Conservation (phyloP, 1,140 invertebrate genomes). For the Caenorhabditis inopinata region DNA sequence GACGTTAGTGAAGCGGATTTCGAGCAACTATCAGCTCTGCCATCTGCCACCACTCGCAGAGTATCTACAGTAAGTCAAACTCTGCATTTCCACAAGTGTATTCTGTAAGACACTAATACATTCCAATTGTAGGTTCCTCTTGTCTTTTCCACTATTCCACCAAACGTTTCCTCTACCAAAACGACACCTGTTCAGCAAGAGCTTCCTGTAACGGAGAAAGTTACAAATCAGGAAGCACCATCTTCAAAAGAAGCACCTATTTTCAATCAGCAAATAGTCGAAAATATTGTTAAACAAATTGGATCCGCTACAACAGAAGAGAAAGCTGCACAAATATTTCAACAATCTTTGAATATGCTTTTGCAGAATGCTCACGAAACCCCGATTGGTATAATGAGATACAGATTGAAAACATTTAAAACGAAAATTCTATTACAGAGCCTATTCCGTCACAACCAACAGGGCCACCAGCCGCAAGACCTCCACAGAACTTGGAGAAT, state of each 20-base stretch:
- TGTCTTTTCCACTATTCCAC: background rate
- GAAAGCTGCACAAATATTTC: slow-evolving; percentile 17
- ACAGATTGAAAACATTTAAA: background rate
- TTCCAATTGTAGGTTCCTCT: background rate
- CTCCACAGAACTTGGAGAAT: background rate
- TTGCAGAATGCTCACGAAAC: slow-evolving; percentile 29
- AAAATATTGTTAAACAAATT: slow-evolving; percentile 18
- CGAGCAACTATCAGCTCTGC: background rate
- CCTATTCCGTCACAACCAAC: background rate
- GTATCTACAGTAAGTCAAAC: background rate
- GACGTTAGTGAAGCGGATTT: slow-evolving; percentile 4
- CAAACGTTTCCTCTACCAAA: background rate
- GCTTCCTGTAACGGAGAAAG: background rate
- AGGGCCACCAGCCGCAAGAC: background rate
- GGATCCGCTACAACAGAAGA: background rate
- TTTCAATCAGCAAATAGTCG: slow-evolving; percentile 6
- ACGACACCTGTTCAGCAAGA: background rate
- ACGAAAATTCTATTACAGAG: background rate
- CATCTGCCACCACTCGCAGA: background rate
- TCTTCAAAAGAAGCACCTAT: background rate
- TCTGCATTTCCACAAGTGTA: no score
- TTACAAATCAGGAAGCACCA: background rate
- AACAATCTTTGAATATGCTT: slow-evolving; percentile 14
- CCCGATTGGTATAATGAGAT: background rate
- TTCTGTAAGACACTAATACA: no score